Conservation (phyloP, 1,140 invertebrate species). For the Phortica variegata region DNA sequence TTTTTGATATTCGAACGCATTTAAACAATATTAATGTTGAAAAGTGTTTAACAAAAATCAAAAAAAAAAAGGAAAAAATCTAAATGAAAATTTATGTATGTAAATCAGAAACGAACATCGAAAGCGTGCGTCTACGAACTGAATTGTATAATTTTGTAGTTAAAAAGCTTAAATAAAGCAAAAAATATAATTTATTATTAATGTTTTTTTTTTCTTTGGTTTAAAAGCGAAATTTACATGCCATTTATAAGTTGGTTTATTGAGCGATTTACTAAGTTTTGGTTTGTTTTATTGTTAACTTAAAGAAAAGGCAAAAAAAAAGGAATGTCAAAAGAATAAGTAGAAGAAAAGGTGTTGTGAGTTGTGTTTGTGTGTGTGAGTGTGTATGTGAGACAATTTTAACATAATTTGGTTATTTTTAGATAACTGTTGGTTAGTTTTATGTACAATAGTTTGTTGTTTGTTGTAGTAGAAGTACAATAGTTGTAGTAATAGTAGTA, state of each 20-base stretch:
- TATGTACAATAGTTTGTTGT: conserved; percentile 13
- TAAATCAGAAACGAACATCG: conserved; percentile 25
- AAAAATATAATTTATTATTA: conserved; percentile 28
- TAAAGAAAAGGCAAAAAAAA: conserved; percentile 3
- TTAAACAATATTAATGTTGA: conserved; percentile 13
- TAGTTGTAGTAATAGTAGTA: conserved; percentile 5
- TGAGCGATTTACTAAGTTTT: conserved; percentile 15
- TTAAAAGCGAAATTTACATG: conserved; percentile 50
- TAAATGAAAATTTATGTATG: conserved; percentile 14
- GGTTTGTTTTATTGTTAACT: conserved; percentile 19
- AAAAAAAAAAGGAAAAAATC: conserved; percentile 7
- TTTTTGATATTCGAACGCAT: conserved; percentile 9
- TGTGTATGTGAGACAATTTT: neutral
- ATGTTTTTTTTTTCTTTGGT: conserved; percentile 21
- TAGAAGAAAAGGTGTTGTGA: no score
- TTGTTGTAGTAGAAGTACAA: conserved; percentile 11
- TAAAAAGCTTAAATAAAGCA: conserved; percentile 26
- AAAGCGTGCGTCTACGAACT: conserved; percentile 45
- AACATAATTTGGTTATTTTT: conserved; percentile 11
- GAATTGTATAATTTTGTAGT: conserved; percentile 23
- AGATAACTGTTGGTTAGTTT: conserved; percentile 12
- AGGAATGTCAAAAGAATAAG: no score
- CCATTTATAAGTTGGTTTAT: conserved; percentile 25
- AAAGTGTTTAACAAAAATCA: no score
- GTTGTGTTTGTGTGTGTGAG: neutral